Base-by-base conservation (phyloP, 2,888 invertebrate species). In the Sericinus montela region DNA sequence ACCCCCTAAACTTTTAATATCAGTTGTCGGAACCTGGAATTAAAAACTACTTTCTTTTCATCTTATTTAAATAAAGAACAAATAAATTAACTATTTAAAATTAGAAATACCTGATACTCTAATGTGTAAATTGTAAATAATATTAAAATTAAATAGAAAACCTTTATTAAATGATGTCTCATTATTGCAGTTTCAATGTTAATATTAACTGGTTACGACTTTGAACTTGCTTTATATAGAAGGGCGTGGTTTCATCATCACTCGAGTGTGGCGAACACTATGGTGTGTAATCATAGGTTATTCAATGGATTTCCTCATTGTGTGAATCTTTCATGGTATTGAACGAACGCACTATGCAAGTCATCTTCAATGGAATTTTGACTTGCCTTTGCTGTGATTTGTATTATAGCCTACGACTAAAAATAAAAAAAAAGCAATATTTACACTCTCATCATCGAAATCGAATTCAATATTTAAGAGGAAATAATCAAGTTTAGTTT, bases 221-320 rank as follows among this genome's bases (percentile, higher is more conserved):
- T 75, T 85, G 86, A 87, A 86, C 83, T 85, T 87, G 75, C 59
- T 57, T 79, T 80, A 72, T 86, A 88, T 86, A 85, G 66, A 69
- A 77, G 80, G 87, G 87, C 82, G 87, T 85, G 85, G 83, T 67
- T 80, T 66, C 55, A 46, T 47, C 48, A 56, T 45, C 54, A 62
- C 65, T 62, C 64, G 67, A 63, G 67, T 69, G 66, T 69, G 59
- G 73, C 75, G 81, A 75, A 76, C 43, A 79, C 79, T 69, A 77
- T 75, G 66, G 63, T 56, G 59, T 69, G 72, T 72, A 72, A 75
- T 75, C 67, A 72, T 68, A 67, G 62, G 61, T 59, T 57, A 52
- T 64, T 55, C 54, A 63, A 68, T 60, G 69, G 66, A 69, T 19
- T 62, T 37, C 44, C 41, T 51, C 46, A 46, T 50, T 49, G 50